Evolutionary conservation across 2,797 vertebrate species (phyloP).

Genomic region (Mormyrus proboscirostris): DNA sequence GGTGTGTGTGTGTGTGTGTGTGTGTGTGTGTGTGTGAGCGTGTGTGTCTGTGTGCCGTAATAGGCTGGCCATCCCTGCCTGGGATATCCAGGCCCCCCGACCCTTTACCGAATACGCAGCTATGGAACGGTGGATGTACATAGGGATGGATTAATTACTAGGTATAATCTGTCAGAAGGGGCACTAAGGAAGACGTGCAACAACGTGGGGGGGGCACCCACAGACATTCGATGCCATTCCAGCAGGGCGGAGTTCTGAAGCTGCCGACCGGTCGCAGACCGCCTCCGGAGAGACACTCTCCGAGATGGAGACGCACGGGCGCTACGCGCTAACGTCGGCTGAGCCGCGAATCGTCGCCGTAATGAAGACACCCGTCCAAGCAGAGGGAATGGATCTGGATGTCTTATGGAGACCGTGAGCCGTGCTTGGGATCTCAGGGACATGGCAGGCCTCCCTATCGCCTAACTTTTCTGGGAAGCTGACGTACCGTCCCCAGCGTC

Average conservation of each 20-base stretch:
- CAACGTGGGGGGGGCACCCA: background rate
- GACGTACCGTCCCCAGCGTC: conserved; percentile 33
- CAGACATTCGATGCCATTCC: background rate
- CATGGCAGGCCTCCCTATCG: conserved; percentile 29
- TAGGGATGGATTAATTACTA: background rate
- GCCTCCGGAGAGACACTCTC: background rate
- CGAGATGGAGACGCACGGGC: background rate
- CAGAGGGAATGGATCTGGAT: background rate
- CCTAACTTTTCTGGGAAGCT: conserved; percentile 29
- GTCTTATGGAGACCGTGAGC: background rate
- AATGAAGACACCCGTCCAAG: background rate
- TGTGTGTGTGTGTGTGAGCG: background rate
- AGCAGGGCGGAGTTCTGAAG: background rate
- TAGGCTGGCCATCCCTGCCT: background rate
- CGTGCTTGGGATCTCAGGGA: background rate
- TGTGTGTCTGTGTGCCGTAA: background rate
- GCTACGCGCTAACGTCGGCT: background rate
- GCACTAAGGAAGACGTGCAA: background rate
- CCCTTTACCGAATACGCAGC: background rate
- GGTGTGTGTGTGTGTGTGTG: background rate
- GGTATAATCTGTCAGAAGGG: background rate
- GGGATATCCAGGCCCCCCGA: background rate
- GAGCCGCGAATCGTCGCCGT: background rate
- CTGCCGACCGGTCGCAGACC: background rate
- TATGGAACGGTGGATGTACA: background rate